A percentile compares a stretch with the other conserved stretches of the same genome.
Conservation (phyloP, 1,140 invertebrate species). For the Euschistus heros region DNA sequence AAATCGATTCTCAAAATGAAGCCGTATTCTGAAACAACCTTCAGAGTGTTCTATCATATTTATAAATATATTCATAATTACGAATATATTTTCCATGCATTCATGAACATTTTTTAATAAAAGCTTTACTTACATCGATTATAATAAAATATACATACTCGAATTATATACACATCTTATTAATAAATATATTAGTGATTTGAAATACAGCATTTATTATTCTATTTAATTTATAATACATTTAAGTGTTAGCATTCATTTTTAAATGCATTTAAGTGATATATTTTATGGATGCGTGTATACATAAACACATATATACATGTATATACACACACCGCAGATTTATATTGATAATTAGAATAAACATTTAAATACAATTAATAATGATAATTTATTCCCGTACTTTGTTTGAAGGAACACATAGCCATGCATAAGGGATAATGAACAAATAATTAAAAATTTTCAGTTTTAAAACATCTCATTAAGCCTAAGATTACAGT, state of each 20-base stretch:
- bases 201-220: slow-evolving; percentile 1
- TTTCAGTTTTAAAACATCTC: neutral
- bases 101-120: neutral
- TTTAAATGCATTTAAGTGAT: slow-evolving; percentile 13
- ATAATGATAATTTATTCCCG: neutral
- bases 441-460: neutral
- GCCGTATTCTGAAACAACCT: slow-evolving; percentile 12
- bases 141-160: slow-evolving; percentile 14
- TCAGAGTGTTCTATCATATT: neutral
- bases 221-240: neutral
- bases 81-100: neutral
- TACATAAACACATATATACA: neutral
- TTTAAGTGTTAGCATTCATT: neutral
- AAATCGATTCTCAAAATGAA: slow-evolving; percentile 3
- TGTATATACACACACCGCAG: neutral
- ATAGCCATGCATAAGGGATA: slow-evolving; percentile 11
- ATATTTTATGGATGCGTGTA: neutral
- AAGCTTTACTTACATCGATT: neutral
- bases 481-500: neutral
- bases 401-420: slow-evolving; percentile 6
- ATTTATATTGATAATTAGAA: neutral
- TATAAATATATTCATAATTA: too few relatives aligned
- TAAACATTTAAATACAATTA: neutral
- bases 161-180: slow-evolving; percentile 11
- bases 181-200: neutral